Evolutionary conservation across 2,888 invertebrate genomes (phyloP).

Genomic region (Mylabris sibirica): DNA sequence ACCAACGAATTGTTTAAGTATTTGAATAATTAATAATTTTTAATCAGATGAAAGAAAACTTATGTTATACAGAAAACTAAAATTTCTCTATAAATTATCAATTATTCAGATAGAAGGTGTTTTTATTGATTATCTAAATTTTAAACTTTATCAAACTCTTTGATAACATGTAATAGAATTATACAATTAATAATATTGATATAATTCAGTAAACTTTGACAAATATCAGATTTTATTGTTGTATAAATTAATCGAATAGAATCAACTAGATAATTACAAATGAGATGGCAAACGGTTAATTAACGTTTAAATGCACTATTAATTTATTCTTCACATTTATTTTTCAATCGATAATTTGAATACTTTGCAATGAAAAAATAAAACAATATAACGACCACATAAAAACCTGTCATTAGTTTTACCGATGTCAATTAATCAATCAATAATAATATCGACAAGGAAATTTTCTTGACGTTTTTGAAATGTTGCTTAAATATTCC

Average conservation of each 20-base stretch:
- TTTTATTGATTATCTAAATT: neutral
- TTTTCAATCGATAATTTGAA: slow-evolving; percentile 26
- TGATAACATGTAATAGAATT: neutral
- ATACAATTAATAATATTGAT: neutral
- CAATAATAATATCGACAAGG: slow-evolving; percentile 20
- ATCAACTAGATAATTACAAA: slow-evolving; percentile 13
- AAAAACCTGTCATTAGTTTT: slow-evolving; percentile 24
- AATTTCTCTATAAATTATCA: neutral
- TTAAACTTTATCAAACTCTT: neutral
- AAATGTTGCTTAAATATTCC: slow-evolving; percentile 22
- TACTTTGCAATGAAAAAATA: neutral
- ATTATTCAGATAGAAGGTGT: neutral
- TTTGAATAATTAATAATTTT: neutral
- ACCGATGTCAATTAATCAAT: slow-evolving; percentile 26
- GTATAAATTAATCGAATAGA: neutral
- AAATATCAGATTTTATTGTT: neutral
- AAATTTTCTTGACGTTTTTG: slow-evolving; percentile 18
- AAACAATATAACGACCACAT: neutral
- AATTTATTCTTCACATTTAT: slow-evolving; percentile 19
- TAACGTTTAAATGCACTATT: slow-evolving; percentile 22
- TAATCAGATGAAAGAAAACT: neutral
- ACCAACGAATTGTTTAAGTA: too few species aligned
- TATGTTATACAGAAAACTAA: neutral
- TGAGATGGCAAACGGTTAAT: slow-evolving; percentile 3
- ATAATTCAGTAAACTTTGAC: neutral